These are phyloP conservation scores for Thymallus thymallus DNA, from an alignment of 2,113 vertebrate species.

Conservation along the genomic window DNA sequence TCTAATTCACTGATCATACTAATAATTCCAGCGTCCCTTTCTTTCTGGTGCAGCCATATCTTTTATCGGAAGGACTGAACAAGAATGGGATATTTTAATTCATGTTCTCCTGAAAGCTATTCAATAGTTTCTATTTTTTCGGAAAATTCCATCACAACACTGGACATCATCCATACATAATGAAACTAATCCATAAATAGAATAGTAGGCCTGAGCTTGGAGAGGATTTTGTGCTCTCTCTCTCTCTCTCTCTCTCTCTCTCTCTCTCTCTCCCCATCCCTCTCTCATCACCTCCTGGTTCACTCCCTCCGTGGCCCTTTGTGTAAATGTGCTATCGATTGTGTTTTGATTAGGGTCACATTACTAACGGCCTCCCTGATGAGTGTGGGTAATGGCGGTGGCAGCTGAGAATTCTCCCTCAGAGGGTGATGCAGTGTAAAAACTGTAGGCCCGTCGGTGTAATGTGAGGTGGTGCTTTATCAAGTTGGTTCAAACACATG, in stretches of 20 bases:
- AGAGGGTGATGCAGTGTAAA: conserved; percentile 27
- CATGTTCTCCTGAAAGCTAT: too few relatives aligned
- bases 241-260: too few relatives aligned
- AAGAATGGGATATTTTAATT: too few relatives aligned
- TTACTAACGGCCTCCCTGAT: conserved; percentile 52
- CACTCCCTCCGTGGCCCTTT: conserved; percentile 2
- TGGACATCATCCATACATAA: too few relatives aligned
- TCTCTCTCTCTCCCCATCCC: too few relatives aligned
- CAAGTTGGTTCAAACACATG: neutral
- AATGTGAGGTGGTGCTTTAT: conserved; percentile 10
- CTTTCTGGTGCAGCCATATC: too few relatives aligned
- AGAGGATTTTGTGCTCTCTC: neutral
- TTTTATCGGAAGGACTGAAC: too few relatives aligned
- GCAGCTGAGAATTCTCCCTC: conserved; percentile 36
- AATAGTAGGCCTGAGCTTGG: neutral
- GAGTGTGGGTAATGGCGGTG: conserved; percentile 46
- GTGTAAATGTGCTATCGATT: conserved; percentile 60
- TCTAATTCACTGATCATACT: too few relatives aligned
- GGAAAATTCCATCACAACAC: too few relatives aligned
- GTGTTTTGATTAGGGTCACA: conserved; percentile 62
- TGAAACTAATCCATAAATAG: neutral
- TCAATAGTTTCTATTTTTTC: too few relatives aligned
- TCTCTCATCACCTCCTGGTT: conserved; percentile 41
- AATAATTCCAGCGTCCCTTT: too few relatives aligned
- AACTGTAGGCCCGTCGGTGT: neutral